Base-by-base conservation (phyloP, 2,113 vertebrate genomes). In the Dicaeum eximium region DNA sequence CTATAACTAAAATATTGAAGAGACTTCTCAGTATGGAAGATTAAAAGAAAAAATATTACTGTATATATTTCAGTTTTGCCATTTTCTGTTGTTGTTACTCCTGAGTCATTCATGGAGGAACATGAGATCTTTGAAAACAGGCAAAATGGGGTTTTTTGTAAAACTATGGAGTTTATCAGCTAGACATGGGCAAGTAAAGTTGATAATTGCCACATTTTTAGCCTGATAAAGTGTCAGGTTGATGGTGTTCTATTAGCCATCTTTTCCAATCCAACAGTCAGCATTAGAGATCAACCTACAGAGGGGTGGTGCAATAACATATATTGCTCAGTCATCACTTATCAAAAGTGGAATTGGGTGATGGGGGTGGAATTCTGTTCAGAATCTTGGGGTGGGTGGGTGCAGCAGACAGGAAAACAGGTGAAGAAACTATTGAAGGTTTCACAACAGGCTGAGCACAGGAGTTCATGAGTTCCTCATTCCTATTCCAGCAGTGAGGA, bases 261-360 rank as follows among this genome's bases (percentile, higher is more conserved):
- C 25, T 77, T 62, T 60, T 70, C 61, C 61, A 71, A 1, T 60
- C 38, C 45, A 47, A 10, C 31, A 65, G 44, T 67, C 56, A 35
- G 3, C 45, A 19, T 0, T 0, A 33, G 58, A 89, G 48, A 57
- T 33, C 50, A 66, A 7, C n/a, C 42, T 44, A 4, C 25, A 8
- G 28, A 37, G 18, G 57, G 23, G 11, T 4, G 9, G 27, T 42
- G 78, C 44, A 66, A n/a, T 65, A 35, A 30, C 73, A 81, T 66
- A 8, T 40, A 58, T 0, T 54, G 62, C 50, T 61, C 40, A 30
- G 71, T 22, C 56, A 65, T 48, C 11, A 6, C 64, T 69, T 66
- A 19, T 3, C 75, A 38, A 37, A 88, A 54, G 23, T 62, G 79
- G 47, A 57, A 15, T 10, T 54, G 60, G 45, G 45, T 57, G 69